Evolutionary conservation across 2,888 invertebrate species (phyloP).

Genomic region (Tortrix viridana): DNA sequence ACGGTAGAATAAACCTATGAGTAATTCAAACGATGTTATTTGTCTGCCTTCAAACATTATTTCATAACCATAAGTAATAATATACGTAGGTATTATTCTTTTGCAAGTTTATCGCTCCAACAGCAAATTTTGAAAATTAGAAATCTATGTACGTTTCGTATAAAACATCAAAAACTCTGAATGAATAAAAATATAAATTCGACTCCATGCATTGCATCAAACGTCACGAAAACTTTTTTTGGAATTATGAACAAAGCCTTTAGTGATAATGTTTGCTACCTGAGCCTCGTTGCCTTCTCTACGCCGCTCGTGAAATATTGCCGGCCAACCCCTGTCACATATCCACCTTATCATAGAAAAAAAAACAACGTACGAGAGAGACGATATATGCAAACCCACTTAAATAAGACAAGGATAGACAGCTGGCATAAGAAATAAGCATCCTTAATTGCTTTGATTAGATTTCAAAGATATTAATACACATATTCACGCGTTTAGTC

Average conservation of each 20-base stretch:
- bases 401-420: constrained; percentile 49
- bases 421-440: constrained; percentile 59
- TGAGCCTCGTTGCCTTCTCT: constrained; percentile 77
- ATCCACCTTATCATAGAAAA: constrained; percentile 65
- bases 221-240: constrained; percentile 55
- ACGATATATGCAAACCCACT: constrained; percentile 41
- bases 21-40: too few species aligned
- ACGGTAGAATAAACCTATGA: too few species aligned
- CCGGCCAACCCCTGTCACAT: constrained; percentile 80
- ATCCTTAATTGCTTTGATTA: constrained; percentile 81
- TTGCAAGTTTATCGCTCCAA: too few species aligned
- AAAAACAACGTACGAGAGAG: constrained; percentile 50
- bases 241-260: constrained; percentile 72
- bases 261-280: constrained; percentile 82
- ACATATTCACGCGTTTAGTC: constrained; percentile 76
- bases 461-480: constrained; percentile 83
- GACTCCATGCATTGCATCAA: constrained; percentile 50
- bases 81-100: too few species aligned
- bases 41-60: too few species aligned
- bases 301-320: constrained; percentile 76
- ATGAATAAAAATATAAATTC: constrained; percentile 31
- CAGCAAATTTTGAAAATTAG: too few species aligned
- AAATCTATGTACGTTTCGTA: too few species aligned
- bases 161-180: too few species aligned
- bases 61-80: too few species aligned